These are phyloP conservation scores for Acronicta psi DNA, from an alignment of 2,888 invertebrate species.

Conservation along the genomic window DNA sequence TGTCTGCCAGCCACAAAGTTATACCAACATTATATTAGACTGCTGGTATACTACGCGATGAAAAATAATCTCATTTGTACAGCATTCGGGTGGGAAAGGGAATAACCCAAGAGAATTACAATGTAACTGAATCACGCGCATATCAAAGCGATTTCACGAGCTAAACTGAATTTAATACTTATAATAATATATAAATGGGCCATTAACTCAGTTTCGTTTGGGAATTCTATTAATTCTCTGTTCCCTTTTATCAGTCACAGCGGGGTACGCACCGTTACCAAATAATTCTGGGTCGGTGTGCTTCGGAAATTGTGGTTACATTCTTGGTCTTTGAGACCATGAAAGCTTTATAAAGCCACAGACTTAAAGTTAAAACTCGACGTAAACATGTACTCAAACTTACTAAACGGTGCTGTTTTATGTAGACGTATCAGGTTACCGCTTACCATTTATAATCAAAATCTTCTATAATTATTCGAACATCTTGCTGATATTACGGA, in stretches of 20 bases:
- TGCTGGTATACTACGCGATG: constrained; percentile 57
- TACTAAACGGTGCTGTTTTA: constrained; percentile 7
- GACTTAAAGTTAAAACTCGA: constrained; percentile 17
- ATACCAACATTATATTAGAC: constrained; percentile 69
- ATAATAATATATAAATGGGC: constrained; percentile 69
- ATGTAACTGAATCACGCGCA: constrained; percentile 44
- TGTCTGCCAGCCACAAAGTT: constrained; percentile 68
- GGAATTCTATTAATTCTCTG: constrained; percentile 68
- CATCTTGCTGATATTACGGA: too few relatives aligned
- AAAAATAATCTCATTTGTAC: constrained; percentile 57
- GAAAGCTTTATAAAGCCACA: constrained; percentile 37
- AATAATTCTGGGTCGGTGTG: constrained; percentile 51
- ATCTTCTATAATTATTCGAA: background rate
- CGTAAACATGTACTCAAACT: constrained; percentile 23
- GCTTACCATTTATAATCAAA: background rate
- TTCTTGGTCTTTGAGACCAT: constrained; percentile 28
- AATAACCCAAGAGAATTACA: constrained; percentile 36
- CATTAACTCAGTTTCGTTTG: constrained; percentile 66
- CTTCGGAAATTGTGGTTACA: constrained; percentile 43
- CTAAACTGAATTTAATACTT: constrained; percentile 61
- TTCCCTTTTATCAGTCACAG: constrained; percentile 51
- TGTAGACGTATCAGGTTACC: constrained; percentile 1
- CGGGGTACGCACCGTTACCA: constrained; percentile 41
- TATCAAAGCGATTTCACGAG: constrained; percentile 47
- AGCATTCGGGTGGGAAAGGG: constrained; percentile 32